Conservation (phyloP, 2,888 invertebrate genomes). For the Conomelus anceps region DNA sequence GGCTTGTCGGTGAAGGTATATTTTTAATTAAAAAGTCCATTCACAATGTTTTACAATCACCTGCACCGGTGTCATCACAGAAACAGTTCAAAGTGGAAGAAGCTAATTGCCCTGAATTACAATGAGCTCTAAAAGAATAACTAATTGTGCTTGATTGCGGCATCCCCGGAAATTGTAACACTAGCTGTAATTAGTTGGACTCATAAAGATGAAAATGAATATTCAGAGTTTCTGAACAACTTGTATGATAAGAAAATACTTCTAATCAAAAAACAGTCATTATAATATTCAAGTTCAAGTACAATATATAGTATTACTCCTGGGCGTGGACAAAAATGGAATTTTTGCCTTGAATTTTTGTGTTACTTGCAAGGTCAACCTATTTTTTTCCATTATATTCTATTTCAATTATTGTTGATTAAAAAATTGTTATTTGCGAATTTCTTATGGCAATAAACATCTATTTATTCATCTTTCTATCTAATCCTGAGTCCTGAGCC, state of each 20-base stretch:
- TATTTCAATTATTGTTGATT: too few relatives aligned
- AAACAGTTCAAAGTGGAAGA: background rate
- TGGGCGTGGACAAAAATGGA: too few relatives aligned
- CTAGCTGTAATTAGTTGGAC: background rate
- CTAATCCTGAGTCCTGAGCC: too few relatives aligned
- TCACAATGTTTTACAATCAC: background rate
- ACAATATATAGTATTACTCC: too few relatives aligned
- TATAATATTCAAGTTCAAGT: background rate
- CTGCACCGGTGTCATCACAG: background rate
- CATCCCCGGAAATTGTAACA: background rate
- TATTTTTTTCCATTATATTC: background rate
- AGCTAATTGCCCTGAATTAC: background rate
- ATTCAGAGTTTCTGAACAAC: background rate
- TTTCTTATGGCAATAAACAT: too few relatives aligned
- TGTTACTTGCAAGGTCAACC: background rate
- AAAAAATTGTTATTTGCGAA: too few relatives aligned
- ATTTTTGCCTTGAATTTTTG: too few relatives aligned
- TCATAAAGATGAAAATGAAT: background rate
- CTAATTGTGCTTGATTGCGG: background rate
- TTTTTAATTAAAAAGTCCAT: background rate
- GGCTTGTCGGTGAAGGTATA: background rate
- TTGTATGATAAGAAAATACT: background rate
- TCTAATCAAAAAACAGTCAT: background rate
- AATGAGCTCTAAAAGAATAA: background rate
- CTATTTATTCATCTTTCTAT: too few relatives aligned